Conservation (phyloP, 2,797 vertebrate species). For the Ibycter americanus region DNA sequence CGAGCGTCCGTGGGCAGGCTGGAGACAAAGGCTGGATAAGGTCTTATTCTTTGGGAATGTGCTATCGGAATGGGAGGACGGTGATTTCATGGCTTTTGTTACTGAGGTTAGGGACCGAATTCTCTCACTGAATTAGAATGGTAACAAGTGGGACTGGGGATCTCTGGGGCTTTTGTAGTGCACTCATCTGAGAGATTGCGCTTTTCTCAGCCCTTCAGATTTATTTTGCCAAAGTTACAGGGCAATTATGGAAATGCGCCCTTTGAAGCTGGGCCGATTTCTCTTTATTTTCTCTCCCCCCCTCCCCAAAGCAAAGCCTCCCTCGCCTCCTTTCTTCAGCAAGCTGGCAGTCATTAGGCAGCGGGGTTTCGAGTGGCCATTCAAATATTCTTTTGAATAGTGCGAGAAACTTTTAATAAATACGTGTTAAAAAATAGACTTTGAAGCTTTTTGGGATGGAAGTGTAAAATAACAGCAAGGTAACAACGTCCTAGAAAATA, state of each 20-base stretch:
- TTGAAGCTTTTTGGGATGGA: constrained; percentile 11
- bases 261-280: constrained; percentile 91
- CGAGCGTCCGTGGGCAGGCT: neutral
- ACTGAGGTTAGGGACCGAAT: constrained; percentile 83
- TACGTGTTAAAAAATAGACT: neutral
- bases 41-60: constrained; percentile 81
- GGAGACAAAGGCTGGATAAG: constrained; percentile 84
- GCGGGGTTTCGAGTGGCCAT: constrained; percentile 31
- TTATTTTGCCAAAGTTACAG: constrained; percentile 95
- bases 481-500: neutral
- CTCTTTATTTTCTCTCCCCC: constrained; percentile 82
- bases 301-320: constrained; percentile 79
- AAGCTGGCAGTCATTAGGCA: constrained; percentile 1
- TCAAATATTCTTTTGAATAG: constrained; percentile 34
- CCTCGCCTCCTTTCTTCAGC: constrained; percentile 62
- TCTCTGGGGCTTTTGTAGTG: constrained; percentile 86
- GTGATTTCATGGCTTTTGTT: constrained; percentile 94
- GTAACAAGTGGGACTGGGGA: constrained; percentile 89
- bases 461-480: neutral
- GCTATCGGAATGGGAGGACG: constrained; percentile 78
- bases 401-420: constrained; percentile 54
- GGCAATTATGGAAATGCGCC: constrained; percentile 97
- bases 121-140: constrained; percentile 86
- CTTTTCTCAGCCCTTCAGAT: constrained; percentile 87
- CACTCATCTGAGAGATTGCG: constrained; percentile 93